Percentiles rank a stretch among this genome's conserved stretches.
Evolutionary conservation across 2,888 invertebrate genomes (phyloP).

Genomic region (Mimas tiliae): DNA sequence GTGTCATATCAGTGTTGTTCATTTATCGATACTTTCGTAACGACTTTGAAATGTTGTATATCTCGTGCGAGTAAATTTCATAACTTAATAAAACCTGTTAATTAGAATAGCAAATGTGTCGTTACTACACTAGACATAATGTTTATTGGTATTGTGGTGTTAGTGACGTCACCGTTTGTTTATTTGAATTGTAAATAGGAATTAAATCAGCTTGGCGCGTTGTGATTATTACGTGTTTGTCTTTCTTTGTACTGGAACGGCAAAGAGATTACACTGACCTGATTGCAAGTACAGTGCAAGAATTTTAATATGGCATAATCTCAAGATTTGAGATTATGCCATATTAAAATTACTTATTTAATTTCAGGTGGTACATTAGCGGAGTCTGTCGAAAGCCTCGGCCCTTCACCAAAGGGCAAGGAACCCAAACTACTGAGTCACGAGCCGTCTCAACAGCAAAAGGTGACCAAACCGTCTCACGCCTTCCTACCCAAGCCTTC

Average conservation of each 20-base stretch:
- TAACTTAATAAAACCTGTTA: background rate
- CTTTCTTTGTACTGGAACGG: background rate
- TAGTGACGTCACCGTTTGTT: background rate
- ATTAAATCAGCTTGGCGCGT: background rate
- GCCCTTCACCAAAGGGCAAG: conserved; percentile 64
- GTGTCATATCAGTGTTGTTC: background rate
- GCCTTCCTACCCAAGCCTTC: conserved; percentile 74
- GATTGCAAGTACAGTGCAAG: too few relatives aligned
- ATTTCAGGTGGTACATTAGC: conserved; percentile 63
- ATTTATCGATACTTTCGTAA: conserved; percentile 10
- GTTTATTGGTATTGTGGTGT: background rate
- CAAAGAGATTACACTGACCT: background rate
- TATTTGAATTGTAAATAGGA: background rate
- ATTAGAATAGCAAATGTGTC: background rate
- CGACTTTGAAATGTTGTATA: background rate
- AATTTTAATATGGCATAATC: too few relatives aligned
- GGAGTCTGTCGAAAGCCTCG: conserved; percentile 76
- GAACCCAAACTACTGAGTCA: conserved; percentile 47
- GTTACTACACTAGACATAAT: background rate
- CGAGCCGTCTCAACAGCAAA: conserved; percentile 56
- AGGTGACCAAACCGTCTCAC: conserved; percentile 52
- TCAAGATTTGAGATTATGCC: too few relatives aligned
- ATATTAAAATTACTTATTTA: conserved; percentile 5
- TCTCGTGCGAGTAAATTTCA: background rate
- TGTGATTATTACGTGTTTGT: background rate